Evolutionary conservation across 1,140 invertebrate species (phyloP).

Genomic region (Pentalonia nigronervosa): DNA sequence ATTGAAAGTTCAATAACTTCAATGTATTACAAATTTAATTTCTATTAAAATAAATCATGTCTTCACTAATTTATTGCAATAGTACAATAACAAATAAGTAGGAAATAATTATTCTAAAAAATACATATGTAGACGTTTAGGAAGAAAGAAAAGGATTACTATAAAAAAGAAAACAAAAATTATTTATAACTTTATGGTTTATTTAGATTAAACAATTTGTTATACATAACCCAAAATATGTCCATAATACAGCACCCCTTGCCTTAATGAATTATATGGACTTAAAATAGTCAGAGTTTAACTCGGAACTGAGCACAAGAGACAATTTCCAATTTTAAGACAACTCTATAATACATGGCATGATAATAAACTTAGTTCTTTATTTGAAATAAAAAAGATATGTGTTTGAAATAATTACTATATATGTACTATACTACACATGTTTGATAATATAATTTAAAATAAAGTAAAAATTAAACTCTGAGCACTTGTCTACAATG

Average conservation of each 20-base stretch:
- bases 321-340: conserved; percentile 46
- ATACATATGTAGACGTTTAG: not conserved
- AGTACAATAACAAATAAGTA: not conserved
- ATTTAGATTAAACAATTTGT: conserved; percentile 34
- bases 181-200: conserved; percentile 38
- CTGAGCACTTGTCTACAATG: not conserved
- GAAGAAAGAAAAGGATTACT: conserved; percentile 26
- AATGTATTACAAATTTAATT: not conserved
- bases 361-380: not conserved
- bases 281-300: conserved; percentile 17
- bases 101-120: not conserved
- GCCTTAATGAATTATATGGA: conserved; percentile 25
- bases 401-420: not conserved
- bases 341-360: not conserved
- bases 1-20: not conserved
- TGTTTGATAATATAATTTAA: not conserved
- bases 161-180: conserved; percentile 43
- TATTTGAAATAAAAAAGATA: conserved; percentile 27
- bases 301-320: conserved; percentile 5
- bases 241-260: conserved; percentile 26
- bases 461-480: not conserved
- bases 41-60: not conserved
- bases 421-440: not conserved
- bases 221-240: conserved; percentile 47
- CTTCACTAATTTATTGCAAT: not conserved